These are phyloP conservation scores for Caenorhabditis inopinata DNA, from an alignment of 1,140 invertebrate genomes.

Conservation along the genomic window DNA sequence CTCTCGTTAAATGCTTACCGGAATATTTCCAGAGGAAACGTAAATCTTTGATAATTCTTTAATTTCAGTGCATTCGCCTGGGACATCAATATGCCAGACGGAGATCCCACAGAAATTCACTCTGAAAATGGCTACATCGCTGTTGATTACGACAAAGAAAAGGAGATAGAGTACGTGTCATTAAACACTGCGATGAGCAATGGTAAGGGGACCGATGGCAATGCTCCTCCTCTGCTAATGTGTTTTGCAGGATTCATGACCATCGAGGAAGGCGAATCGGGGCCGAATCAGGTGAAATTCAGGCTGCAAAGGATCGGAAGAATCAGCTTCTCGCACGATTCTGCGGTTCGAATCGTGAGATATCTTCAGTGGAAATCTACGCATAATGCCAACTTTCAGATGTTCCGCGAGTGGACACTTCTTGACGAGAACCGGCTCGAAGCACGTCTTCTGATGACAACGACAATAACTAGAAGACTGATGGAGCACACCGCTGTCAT, in stretches of 20 bases:
- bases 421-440: slow-evolving; percentile 60
- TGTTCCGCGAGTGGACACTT: slow-evolving; percentile 63
- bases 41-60: too few relatives aligned
- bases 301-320: slow-evolving; percentile 58
- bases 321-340: slow-evolving; percentile 64
- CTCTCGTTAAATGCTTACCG: too few relatives aligned
- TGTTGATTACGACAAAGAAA: slow-evolving; percentile 48
- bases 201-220: slow-evolving; percentile 42
- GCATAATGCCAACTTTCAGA: too few relatives aligned
- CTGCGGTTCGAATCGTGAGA: slow-evolving; percentile 61
- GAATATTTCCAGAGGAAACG: too few relatives aligned
- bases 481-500: slow-evolving; percentile 62
- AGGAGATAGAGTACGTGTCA: slow-evolving; percentile 46
- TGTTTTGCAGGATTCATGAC: slow-evolving; percentile 59
- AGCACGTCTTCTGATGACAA: slow-evolving; percentile 60
- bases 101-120: slow-evolving; percentile 60
- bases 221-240: too few relatives aligned
- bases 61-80: slow-evolving; percentile 63
- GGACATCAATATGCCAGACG: slow-evolving; percentile 58
- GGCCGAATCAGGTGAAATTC: slow-evolving; percentile 57
- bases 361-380: too few relatives aligned
- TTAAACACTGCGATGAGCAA: slow-evolving; percentile 66
- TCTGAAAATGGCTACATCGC: slow-evolving; percentile 61
- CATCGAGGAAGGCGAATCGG: slow-evolving; percentile 58
- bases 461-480: slow-evolving; percentile 56